Percentiles rank a stretch among this genome's conserved stretches.
Evolutionary conservation across 2,113 vertebrate genomes (phyloP).

Genomic region (Elanus axillaris): DNA sequence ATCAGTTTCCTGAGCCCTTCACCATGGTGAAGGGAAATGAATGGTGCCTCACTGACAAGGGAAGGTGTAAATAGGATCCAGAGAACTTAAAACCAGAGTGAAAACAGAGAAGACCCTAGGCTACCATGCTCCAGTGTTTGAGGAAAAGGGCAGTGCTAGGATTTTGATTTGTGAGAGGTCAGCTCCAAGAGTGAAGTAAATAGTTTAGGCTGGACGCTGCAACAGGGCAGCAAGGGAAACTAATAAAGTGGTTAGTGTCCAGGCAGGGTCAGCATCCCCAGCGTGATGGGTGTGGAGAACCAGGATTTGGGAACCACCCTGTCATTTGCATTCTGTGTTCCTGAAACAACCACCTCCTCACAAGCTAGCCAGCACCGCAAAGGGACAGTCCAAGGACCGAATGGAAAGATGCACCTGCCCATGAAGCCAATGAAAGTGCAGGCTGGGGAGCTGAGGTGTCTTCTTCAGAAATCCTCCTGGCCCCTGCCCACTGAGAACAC

Average conservation of each 20-base stretch:
- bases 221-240: neutral
- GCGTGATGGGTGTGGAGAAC: neutral
- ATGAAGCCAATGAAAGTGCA: neutral
- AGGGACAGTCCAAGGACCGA: neutral
- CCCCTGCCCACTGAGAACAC: fast-evolving
- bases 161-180: neutral
- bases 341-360: neutral
- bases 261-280: neutral
- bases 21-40: neutral
- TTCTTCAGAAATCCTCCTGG: neutral
- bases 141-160: neutral
- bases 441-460: neutral
- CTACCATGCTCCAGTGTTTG: neutral
- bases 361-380: neutral
- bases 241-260: neutral
- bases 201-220: neutral
- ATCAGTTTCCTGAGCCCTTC: neutral
- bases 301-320: neutral
- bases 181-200: neutral
- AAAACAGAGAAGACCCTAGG: neutral
- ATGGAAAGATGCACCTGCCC: neutral
- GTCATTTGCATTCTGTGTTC: neutral
- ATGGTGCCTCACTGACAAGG: neutral
- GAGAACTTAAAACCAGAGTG: neutral
- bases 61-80: neutral